Evolutionary conservation across 2,888 invertebrate genomes (phyloP).

Genomic region (Ephialtes manifestator): DNA sequence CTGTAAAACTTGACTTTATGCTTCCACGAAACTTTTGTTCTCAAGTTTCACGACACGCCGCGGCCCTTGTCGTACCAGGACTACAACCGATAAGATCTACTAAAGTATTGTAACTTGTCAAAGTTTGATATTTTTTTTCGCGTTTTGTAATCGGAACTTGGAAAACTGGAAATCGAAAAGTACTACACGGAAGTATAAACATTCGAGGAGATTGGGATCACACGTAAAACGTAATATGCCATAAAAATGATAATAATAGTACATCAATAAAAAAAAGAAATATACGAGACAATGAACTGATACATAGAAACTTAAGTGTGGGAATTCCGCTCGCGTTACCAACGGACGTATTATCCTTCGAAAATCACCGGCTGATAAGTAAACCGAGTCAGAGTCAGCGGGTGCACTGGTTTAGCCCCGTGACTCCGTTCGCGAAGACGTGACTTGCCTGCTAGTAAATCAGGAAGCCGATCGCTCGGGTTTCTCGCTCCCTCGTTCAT

Average conservation of each 20-base stretch:
- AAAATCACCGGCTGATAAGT: conserved; percentile 21
- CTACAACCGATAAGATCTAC: conserved; percentile 16
- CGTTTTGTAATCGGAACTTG: conserved; percentile 24
- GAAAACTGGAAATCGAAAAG: conserved; percentile 13
- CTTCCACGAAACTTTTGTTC: conserved; percentile 47
- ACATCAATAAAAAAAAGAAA: neutral
- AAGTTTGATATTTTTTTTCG: conserved; percentile 44
- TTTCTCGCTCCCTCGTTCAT: conserved; percentile 9
- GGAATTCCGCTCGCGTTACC: neutral
- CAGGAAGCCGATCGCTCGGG: conserved; percentile 55
- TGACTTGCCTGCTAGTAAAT: conserved; percentile 64
- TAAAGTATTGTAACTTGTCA: conserved; percentile 1
- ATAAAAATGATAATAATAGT: neutral
- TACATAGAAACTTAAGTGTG: neutral
- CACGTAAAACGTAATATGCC: neutral
- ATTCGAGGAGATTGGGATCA: neutral
- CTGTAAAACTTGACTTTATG: conserved; percentile 38
- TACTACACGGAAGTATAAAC: neutral
- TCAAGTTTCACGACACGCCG: conserved; percentile 17
- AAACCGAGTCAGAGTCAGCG: conserved; percentile 24
- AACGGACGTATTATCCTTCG: conserved; percentile 2
- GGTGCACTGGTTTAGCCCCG: conserved; percentile 42
- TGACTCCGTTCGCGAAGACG: conserved; percentile 60
- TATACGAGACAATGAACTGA: neutral
- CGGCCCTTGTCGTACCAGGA: conserved; percentile 12